Base-by-base conservation (phyloP, 2,113 vertebrate genomes). In the Onychostoma macrolepis region DNA sequence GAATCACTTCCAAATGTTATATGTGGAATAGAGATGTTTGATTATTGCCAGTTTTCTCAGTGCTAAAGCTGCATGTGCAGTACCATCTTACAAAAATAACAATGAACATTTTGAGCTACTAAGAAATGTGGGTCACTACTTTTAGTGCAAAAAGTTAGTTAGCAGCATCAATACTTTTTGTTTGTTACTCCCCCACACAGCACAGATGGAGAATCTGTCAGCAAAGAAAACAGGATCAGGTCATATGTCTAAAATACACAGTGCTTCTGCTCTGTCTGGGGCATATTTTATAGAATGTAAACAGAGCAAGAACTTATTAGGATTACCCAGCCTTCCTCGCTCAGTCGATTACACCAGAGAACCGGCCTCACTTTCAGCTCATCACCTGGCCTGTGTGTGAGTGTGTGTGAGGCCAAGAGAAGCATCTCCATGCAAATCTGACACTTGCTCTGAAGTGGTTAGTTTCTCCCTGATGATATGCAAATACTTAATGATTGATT, bases 401-500 rank as follows among this genome's bases (percentile, higher is more conserved):
- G 74, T 74, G 38, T 77, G 45, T 50, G 43, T 21, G 33, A 12
- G 71, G 36, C 10, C 19, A 17, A 78, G 50, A 53, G 28, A 79
- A 61, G 50, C 19, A 38, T 58, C 77, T 61, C 11, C 50, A n/a
- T 61, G n/a, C 50, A 19, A 26, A 81, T 81, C n/a, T 81, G 24
- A 81, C 19, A 6, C 24, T 63, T 41, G 26, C 53, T 63, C 36
- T 61, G 30, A 28, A 9, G 38, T 81, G 79, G 58, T 38, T 79
- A 38, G 50, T 61, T 12, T 65, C 21, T 80, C 36, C 58, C 79
- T 26, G 36, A 65, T 65, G 58, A 28, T 26, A 81, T 81, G 79
- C 36, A 81, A 81, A 81, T 65, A 28, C n/a, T 41, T 26, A 45
- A 81, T 81, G 56, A 81, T 41, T 61, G 53, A 80, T 80, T 80